Evolutionary conservation across 1,140 invertebrate species (phyloP).

Genomic region (Aphaenogaster floridana): DNA sequence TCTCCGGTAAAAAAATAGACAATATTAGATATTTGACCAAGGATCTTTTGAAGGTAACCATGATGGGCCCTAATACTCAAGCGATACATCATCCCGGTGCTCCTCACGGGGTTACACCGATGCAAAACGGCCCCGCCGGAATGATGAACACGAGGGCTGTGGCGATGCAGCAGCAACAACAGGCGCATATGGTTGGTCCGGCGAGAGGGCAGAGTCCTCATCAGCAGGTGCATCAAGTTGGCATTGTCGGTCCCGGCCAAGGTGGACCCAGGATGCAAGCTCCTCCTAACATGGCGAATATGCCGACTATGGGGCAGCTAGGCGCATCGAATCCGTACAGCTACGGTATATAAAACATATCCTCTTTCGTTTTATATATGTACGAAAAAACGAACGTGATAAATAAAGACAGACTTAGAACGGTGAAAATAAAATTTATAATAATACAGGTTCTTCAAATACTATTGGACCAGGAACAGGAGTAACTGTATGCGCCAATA

Average conservation of each 20-base stretch:
- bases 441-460: conserved; percentile 78
- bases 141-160: conserved; percentile 88
- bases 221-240: conserved; percentile 84
- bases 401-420: conserved; percentile 11
- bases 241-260: conserved; percentile 84
- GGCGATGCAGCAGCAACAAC: conserved; percentile 86
- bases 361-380: not conserved
- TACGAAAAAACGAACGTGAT: not conserved
- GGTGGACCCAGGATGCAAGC: conserved; percentile 88
- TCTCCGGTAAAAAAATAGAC: not conserved
- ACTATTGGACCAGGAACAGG: conserved; percentile 82
- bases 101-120: conserved; percentile 83
- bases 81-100: conserved; percentile 84
- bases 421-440: conserved; percentile 32
- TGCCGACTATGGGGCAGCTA: conserved; percentile 85
- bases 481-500: conserved; percentile 82
- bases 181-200: conserved; percentile 85
- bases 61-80: conserved; percentile 85
- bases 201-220: conserved; percentile 85
- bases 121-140: conserved; percentile 91
- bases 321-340: conserved; percentile 87
- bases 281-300: conserved; percentile 84
- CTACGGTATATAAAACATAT: conserved; percentile 82
- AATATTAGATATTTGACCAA: not conserved
- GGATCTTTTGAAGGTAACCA: conserved; percentile 80